Base-by-base conservation (phyloP, 2,888 invertebrate species). In the Cryptophagus acutangulus region DNA sequence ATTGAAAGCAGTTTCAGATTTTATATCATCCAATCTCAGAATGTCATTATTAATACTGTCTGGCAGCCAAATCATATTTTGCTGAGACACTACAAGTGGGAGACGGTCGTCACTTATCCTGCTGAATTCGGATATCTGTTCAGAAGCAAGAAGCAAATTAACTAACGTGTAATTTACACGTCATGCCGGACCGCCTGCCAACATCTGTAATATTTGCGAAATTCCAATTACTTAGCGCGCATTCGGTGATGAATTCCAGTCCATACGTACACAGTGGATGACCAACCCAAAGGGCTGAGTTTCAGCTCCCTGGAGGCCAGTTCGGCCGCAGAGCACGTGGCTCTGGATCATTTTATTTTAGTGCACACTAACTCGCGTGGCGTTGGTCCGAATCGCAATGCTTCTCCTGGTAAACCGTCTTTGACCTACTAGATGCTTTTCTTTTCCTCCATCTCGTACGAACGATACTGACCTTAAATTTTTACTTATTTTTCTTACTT, bases 181-280 rank as follows among this genome's bases (percentile, higher is more conserved):
- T 44, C 39, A 45, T 43, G 38, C 46, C 40, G 40, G 43, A 40
- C 44, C 38, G 40, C 38, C 41, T 35, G 40, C 41, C 42, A 39
- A 43, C 47, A 49, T 45, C 46, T 46, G 46, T 45, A 46, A 49
- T 49, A 49, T 46, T 46, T 40, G 49, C 44, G 44, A 49, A 49
- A 49, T 49, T 49, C 49, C 49, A 49, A 49, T 49, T 49, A 49
- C 35, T 31, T 31, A 31, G 31, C 31, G n/a, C n/a, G 12, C 31
- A 31, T 16, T 31, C 12, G 31, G 31, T 31, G 31, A 31, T 31
- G 31, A 31, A 31, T 31, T 31, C 31, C 31, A 31, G 14, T 31
- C 14, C 31, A 31, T 31, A 31, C 31, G 31, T 31, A 15, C 31
- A 31, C 15, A 16, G 31, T 16, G 31, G 31, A 16, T 12, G 12